Base-by-base conservation (phyloP, 2,888 invertebrate species). In the Seira musarum region DNA sequence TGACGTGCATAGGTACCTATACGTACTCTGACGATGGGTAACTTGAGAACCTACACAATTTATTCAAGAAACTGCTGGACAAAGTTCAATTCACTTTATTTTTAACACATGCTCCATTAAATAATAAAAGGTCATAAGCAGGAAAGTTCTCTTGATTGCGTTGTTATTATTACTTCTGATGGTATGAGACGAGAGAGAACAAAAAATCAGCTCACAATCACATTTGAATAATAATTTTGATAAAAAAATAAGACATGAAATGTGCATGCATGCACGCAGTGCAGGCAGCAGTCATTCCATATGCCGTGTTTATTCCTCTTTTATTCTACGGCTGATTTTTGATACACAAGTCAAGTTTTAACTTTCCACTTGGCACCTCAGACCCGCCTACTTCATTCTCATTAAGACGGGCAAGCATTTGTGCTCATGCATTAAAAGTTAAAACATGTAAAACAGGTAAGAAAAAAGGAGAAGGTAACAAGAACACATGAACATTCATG, bases 301-400 rank as follows among this genome's bases (percentile, higher is more conserved):
- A 49, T 17, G 25, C 22, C 24, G 57, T 30, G 17, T 68, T 40
- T 15, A n/a, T 65, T 30, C 19, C 19, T 24, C 5, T 65, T 13
- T 53, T 46, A 22, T 57, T 40, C 13, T 40, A 40, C 6, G 40
- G n/a, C 21, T 70, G 70, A 69, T 73, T 69, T 61, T 67, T 66
- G 49, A 68, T 68, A 66, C 72, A 72, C 68, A 79, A 79, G 72
- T 73, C 80, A 69, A 53, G 80, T 80, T 80, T 74, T 64, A 70
- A 70, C 80, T 80, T 80, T 75, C 75, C 77, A 77, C 81, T 81
- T 81, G 81, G 81, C 81, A 81, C 72, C 70, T 78, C 61, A 21
- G 53, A 63, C 68, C 81, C 81, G 77, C 77, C 81, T 77, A 40
- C 76, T 81, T 81, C 72, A 75, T 81, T 69, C 76, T 77, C 77